A percentile compares a stretch with the other conserved stretches of the same genome.
These are phyloP conservation scores for Onthophagus sagittarius DNA, from an alignment of 2,888 invertebrate genomes.

Conservation along the genomic window DNA sequence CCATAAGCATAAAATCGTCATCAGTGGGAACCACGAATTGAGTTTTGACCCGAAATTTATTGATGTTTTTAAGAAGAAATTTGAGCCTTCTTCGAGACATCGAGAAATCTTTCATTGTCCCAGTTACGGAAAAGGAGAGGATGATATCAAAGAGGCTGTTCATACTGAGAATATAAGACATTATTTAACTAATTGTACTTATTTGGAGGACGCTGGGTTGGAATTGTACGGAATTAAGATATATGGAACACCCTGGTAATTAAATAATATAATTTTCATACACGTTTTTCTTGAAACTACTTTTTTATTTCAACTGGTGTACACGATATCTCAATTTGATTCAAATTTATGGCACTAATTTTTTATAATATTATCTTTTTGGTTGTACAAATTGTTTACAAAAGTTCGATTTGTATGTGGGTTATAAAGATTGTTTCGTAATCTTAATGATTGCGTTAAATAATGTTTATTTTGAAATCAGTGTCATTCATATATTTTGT, in stretches of 20 bases:
- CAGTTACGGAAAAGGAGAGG: conserved; percentile 57
- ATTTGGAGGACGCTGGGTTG: conserved; percentile 67
- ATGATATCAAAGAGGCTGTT: conserved; percentile 62
- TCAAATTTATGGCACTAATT: too few relatives aligned
- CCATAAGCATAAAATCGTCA: conserved; percentile 75
- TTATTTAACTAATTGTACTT: conserved; percentile 71
- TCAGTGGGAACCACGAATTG: conserved; percentile 83
- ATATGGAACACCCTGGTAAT: conserved; percentile 77
- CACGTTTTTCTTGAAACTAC: too few relatives aligned
- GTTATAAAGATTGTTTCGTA: too few relatives aligned
- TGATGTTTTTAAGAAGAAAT: conserved; percentile 52
- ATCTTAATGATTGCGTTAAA: too few relatives aligned
- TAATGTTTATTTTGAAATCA: too few relatives aligned
- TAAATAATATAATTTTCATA: too few relatives aligned
- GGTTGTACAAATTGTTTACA: too few relatives aligned
- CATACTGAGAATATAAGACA: conserved; percentile 61
- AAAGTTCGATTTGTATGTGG: too few relatives aligned
- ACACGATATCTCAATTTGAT: too few relatives aligned
- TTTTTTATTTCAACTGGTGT: too few relatives aligned
- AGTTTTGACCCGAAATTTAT: conserved; percentile 72
- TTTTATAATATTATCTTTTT: too few relatives aligned
- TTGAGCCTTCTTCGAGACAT: conserved; percentile 44
- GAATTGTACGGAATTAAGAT: conserved; percentile 71
- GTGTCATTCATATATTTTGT: too few relatives aligned
- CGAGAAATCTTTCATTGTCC: conserved; percentile 57